Conservation (phyloP, 2,888 invertebrate genomes). For the Cryptocheilus praepositus region DNA sequence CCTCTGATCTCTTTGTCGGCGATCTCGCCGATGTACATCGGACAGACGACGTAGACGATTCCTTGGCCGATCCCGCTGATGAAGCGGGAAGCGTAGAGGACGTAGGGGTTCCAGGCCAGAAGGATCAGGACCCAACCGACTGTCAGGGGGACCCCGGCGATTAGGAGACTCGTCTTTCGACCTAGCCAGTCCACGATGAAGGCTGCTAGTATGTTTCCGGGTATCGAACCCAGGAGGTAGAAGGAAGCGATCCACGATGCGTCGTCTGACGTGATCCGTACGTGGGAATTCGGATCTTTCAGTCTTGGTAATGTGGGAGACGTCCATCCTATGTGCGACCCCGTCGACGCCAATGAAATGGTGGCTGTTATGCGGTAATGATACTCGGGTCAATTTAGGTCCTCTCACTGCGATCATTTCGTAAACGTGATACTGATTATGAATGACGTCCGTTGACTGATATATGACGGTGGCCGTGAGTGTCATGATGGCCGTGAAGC, state of each 20-base stretch:
- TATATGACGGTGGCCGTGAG: no score
- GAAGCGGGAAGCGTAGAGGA: slow-evolving; percentile 79
- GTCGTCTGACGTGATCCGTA: slow-evolving; percentile 66
- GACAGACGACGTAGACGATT: slow-evolving; percentile 79
- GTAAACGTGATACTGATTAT: no score
- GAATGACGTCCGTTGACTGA: no score
- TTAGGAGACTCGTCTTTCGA: slow-evolving; percentile 77
- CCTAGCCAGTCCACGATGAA: slow-evolving; percentile 78
- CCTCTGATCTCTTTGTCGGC: slow-evolving; percentile 80
- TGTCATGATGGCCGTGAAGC: no score
- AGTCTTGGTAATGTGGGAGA: slow-evolving; percentile 70
- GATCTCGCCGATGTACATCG: slow-evolving; percentile 81
- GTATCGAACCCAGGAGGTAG: slow-evolving; percentile 78
- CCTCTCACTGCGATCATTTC: no score
- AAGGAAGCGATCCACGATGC: slow-evolving; percentile 77
- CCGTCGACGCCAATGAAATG: slow-evolving; percentile 65
- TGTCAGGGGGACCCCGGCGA: slow-evolving; percentile 78
- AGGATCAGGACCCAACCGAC: slow-evolving; percentile 80
- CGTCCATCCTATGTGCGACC: slow-evolving; percentile 73
- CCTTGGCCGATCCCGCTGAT: slow-evolving; percentile 81
- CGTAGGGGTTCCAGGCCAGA: slow-evolving; percentile 77
- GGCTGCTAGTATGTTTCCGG: slow-evolving; percentile 78
- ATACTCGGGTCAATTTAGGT: no score
- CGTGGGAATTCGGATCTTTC: slow-evolving; percentile 64
- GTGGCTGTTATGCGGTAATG: slow-evolving; percentile 56